These are phyloP conservation scores for Hestina assimilis DNA, from an alignment of 1,140 invertebrate genomes.

Conservation along the genomic window DNA sequence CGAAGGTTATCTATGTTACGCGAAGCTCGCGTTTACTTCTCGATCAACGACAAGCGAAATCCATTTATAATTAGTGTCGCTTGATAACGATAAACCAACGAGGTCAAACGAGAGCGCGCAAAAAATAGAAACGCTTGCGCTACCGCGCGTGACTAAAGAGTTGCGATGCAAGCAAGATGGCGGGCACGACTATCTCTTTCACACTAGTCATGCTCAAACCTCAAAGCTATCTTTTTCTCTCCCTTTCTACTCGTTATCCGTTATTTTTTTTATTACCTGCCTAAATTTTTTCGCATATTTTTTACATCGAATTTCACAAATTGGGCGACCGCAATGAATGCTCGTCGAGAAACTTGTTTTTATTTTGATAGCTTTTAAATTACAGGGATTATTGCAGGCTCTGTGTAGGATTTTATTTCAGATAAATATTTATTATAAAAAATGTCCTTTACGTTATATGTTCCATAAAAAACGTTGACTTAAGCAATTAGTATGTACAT, in stretches of 20 bases:
- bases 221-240: conserved; percentile 33
- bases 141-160: conserved; percentile 72
- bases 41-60: conserved; percentile 60
- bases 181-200: conserved; percentile 51
- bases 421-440: too few relatives aligned
- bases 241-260: conserved; percentile 56
- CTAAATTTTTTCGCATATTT: conserved; percentile 54
- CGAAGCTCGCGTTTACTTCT: conserved; percentile 46
- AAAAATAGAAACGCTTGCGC: conserved; percentile 74
- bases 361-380: conserved; percentile 18
- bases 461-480: too few relatives aligned
- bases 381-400: background rate
- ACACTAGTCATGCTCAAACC: conserved; percentile 26
- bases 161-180: conserved; percentile 68
- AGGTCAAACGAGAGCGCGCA: conserved; percentile 72
- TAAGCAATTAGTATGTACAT: too few relatives aligned
- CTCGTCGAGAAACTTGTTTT: conserved; percentile 22
- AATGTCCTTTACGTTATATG: too few relatives aligned
- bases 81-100: conserved; percentile 77
- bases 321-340: conserved; percentile 50
- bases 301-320: conserved; percentile 65
- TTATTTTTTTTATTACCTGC: conserved; percentile 62
- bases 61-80: conserved; percentile 69
- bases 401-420: background rate
- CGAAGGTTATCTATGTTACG: conserved; percentile 68